phyloP scores from a whole-genome alignment of 2,797 vertebrate species.

The Argentina silus region DNA sequence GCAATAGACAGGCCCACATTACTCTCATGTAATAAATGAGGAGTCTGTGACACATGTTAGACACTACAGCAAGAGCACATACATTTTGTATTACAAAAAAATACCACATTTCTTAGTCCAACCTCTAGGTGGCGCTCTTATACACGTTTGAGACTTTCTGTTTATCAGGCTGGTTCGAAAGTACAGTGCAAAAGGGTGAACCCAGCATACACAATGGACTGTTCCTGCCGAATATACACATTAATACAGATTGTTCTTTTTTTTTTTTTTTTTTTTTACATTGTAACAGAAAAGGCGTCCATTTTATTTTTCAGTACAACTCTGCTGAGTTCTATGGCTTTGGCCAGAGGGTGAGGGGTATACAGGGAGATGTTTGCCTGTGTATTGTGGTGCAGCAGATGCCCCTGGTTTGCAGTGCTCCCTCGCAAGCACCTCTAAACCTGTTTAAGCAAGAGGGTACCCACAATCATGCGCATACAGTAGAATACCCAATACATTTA shows the following conservation, averaged over 20 bases:
- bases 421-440: slow-evolving; percentile 50
- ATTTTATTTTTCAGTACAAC: slow-evolving; percentile 50
- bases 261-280: slow-evolving; percentile 3
- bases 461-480: slow-evolving; percentile 62
- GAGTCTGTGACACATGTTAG: no score
- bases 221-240: slow-evolving; percentile 21
- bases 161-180: slow-evolving; percentile 28
- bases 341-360: slow-evolving; percentile 51
- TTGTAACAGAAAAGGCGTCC: slow-evolving; percentile 38
- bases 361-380: slow-evolving; percentile 24
- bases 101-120: background rate
- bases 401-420: slow-evolving; percentile 10
- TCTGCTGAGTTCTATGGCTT: slow-evolving; percentile 76
- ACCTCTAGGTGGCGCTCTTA: slow-evolving; percentile 61
- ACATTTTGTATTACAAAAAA: background rate
- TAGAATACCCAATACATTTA: slow-evolving; percentile 44
- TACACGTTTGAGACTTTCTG: slow-evolving; percentile 32
- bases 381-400: slow-evolving; percentile 35
- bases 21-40: background rate
- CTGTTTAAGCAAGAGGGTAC: slow-evolving; percentile 63
- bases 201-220: slow-evolving; percentile 12
- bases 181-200: slow-evolving; percentile 31
- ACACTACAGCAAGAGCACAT: slow-evolving; percentile 9
- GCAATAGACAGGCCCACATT: slow-evolving; percentile 17
- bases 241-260: background rate